Base-by-base conservation (phyloP, 1,140 invertebrate species). In the Cotesia typhae region DNA sequence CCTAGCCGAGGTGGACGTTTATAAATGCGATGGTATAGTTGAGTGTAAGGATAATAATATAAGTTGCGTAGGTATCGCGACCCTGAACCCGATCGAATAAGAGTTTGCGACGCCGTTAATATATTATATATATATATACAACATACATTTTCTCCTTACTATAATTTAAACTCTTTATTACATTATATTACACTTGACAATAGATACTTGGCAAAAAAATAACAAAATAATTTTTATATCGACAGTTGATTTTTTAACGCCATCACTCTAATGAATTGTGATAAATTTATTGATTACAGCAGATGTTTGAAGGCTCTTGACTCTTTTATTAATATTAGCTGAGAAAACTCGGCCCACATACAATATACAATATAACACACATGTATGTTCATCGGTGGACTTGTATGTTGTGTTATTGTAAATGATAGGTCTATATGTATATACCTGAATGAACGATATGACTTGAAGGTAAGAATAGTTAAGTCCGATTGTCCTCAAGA, bases 401-500 rank as follows among this genome's bases (percentile, higher is more conserved):
- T 52, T 52, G 53, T 55, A 55, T 14, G 17, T 17, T 55, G 17
- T 59, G 4, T 59, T 59, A 20, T 17, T 20, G 20, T 59, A 59
- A 59, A 59, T 20, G 57, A 59, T 63, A 28, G 3, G 28, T 28
- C 1, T 28, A 28, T 28, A 28, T 28, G 28, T 28, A 38, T 6
- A 51, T 20, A 38, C 10, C 6, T 67, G 0, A 35, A 36, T 41
- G 36, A 38, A 65, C 35, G 17, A 12, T 12, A 47, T 47, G 37
- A 47, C 37, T 53, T 67, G 38, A 67, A 55, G 36, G 63, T 37
- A 38, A 60, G 59, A 68, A 68, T 73, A 73, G 71, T 73, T 73
- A 73, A 63, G 35, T 35, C 53, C 66, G 41, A 73, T 73, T 73
- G 71, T 73, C 71, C 38, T 73, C 66, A 59, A 51, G 71, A 73